These are phyloP conservation scores for Chunga burmeisteri DNA, from an alignment of 2,113 vertebrate genomes.

Conservation along the genomic window DNA sequence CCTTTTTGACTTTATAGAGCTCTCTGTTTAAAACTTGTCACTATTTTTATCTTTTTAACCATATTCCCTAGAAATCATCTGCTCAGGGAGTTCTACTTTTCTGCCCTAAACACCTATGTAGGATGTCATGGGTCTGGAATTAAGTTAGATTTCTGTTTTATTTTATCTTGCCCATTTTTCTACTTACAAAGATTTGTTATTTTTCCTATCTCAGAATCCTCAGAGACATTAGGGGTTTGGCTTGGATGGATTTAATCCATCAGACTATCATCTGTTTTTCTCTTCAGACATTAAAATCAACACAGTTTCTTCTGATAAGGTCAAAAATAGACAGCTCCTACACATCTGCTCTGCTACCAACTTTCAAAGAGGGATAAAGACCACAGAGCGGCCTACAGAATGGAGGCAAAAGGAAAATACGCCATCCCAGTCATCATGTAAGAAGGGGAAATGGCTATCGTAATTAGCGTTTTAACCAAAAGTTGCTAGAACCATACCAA, in stretches of 20 bases:
- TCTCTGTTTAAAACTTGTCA: neutral
- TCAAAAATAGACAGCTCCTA: neutral
- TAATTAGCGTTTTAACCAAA: neutral
- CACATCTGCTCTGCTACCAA: neutral
- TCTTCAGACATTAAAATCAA: neutral
- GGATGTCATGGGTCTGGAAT: neutral
- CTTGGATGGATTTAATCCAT: neutral
- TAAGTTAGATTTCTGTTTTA: neutral
- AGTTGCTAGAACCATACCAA: neutral
- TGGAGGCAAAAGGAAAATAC: neutral
- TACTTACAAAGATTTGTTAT: neutral
- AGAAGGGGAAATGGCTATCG: neutral
- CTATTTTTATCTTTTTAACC: neutral
- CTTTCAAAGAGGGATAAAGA: neutral
- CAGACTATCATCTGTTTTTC: neutral
- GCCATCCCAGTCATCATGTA: accelerated
- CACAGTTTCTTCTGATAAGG: neutral
- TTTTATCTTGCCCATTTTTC: neutral
- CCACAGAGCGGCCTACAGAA: neutral
- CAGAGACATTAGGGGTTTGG: neutral
- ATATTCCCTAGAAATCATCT: neutral
- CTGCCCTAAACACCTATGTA: neutral
- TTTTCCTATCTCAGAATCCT: neutral
- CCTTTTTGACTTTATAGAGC: neutral
- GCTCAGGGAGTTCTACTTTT: neutral